A percentile compares a stretch with the other conserved stretches of the same genome.
phyloP scores from a whole-genome alignment of 23 tunicate species.

The Styela plicata region DNA sequence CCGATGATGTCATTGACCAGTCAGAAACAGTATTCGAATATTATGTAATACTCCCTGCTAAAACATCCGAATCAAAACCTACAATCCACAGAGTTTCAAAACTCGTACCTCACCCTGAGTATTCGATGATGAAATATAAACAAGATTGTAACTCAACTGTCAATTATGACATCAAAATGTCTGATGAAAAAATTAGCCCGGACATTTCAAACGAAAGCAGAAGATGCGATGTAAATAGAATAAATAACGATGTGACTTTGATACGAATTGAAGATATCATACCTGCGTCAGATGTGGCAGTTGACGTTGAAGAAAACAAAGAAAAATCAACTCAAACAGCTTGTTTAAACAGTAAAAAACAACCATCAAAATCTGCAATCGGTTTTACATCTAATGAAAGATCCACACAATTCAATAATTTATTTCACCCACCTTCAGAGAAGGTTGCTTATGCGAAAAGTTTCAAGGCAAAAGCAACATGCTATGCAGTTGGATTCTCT shows the following conservation, averaged over 20 bases:
- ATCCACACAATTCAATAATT: background rate
- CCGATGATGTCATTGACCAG: constrained; percentile 8
- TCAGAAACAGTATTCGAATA: constrained; percentile 19
- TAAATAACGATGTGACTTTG: constrained; percentile 55
- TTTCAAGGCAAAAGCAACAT: constrained; percentile 25
- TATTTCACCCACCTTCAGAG: constrained; percentile 22
- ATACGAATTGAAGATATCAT: constrained; percentile 34
- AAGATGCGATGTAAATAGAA: constrained; percentile 18
- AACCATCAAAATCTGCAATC: background rate
- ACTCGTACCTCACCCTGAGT: constrained; percentile 28
- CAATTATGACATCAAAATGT: background rate
- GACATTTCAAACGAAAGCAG: background rate
- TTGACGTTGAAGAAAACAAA: background rate
- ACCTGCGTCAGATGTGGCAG: background rate
- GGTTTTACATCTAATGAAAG: background rate
- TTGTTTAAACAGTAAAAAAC: background rate
- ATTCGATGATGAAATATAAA: constrained; percentile 5
- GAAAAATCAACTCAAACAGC: background rate
- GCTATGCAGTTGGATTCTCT: constrained; percentile 29
- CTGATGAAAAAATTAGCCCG: background rate
- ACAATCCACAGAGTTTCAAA: constrained; percentile 6
- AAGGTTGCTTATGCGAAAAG: background rate
- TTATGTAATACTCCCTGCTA: background rate
- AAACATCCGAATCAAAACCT: background rate
- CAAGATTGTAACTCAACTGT: background rate